These are phyloP conservation scores for Xylota sylvarum DNA, from an alignment of 2,888 invertebrate genomes.

Conservation along the genomic window DNA sequence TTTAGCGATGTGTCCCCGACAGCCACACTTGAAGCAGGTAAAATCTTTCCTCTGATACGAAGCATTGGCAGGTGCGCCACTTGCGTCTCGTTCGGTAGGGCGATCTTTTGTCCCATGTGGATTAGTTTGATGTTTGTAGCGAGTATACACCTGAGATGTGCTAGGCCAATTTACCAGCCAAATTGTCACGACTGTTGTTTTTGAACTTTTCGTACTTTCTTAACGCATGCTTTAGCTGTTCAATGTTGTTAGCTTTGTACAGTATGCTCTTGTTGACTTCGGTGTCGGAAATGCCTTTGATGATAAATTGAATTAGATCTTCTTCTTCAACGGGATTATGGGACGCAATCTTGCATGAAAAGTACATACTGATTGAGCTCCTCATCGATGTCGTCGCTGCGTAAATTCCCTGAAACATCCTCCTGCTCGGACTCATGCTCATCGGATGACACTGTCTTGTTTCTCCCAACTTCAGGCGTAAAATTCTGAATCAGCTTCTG, in stretches of 20 bases:
- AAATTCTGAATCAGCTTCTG: slow-evolving; percentile 1
- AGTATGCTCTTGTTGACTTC: slow-evolving; percentile 50
- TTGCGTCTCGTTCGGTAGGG: too few relatives aligned
- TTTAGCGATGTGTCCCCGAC: slow-evolving; percentile 38
- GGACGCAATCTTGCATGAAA: slow-evolving; percentile 41
- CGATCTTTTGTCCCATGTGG: too few relatives aligned
- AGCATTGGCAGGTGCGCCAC: too few relatives aligned
- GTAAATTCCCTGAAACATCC: background rate
- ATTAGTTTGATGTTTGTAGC: background rate
- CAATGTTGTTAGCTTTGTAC: slow-evolving; percentile 33
- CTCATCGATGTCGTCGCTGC: slow-evolving; percentile 9
- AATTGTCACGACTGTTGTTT: slow-evolving; percentile 32
- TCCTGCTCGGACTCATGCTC: slow-evolving; percentile 28
- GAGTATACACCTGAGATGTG: slow-evolving; percentile 25
- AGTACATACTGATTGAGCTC: slow-evolving; percentile 39
- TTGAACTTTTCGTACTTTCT: slow-evolving; percentile 43
- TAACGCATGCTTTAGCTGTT: slow-evolving; percentile 34
- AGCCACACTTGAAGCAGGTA: too few relatives aligned
- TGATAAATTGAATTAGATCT: too few relatives aligned
- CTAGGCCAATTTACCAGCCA: slow-evolving; percentile 16
- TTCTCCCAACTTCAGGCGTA: background rate
- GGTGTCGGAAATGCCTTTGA: too few relatives aligned
- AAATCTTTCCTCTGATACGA: too few relatives aligned
- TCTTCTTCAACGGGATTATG: slow-evolving; percentile 43
- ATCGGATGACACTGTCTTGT: background rate